A percentile compares a stretch with the other conserved stretches of the same genome.
Evolutionary conservation across 2,797 vertebrate species (phyloP).

Genomic region (Darevskia nairensis): DNA sequence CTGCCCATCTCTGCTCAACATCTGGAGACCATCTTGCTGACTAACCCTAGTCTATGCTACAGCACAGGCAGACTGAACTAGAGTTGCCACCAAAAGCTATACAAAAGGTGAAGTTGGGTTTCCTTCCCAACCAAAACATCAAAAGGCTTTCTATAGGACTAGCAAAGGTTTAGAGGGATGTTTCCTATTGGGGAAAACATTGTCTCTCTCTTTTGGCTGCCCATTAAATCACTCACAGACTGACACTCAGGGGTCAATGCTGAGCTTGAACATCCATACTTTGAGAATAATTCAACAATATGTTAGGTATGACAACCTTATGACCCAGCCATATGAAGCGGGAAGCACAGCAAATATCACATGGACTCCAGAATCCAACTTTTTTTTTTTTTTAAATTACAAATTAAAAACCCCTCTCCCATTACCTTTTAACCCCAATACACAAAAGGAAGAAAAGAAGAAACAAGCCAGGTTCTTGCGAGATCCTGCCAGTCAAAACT

Average conservation of each 20-base stretch:
- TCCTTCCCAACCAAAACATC: background rate
- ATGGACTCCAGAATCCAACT: slow-evolving; percentile 50
- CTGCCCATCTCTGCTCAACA: background rate
- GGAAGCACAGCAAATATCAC: slow-evolving; percentile 46
- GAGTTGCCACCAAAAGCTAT: background rate
- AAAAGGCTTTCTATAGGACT: background rate
- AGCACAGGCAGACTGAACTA: background rate
- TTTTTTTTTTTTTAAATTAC: too few relatives aligned
- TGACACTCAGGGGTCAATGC: slow-evolving; percentile 12
- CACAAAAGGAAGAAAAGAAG: background rate
- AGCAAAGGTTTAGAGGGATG: background rate
- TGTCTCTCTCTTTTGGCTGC: background rate
- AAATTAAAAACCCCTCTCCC: background rate
- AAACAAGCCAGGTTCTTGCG: background rate
- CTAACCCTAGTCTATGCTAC: background rate
- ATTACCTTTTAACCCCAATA: slow-evolving; percentile 24
- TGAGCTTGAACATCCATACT: fast-evolving
- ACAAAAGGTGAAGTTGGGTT: background rate
- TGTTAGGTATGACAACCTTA: background rate
- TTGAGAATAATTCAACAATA: fast-evolving
- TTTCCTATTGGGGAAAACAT: background rate
- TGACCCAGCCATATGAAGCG: background rate
- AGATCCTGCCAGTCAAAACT: slow-evolving; percentile 11
- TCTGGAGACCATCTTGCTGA: background rate
- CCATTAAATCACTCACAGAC: background rate